These are phyloP conservation scores for Leptopilina myrica DNA, from an alignment of 2,888 invertebrate species.

Conservation along the genomic window DNA sequence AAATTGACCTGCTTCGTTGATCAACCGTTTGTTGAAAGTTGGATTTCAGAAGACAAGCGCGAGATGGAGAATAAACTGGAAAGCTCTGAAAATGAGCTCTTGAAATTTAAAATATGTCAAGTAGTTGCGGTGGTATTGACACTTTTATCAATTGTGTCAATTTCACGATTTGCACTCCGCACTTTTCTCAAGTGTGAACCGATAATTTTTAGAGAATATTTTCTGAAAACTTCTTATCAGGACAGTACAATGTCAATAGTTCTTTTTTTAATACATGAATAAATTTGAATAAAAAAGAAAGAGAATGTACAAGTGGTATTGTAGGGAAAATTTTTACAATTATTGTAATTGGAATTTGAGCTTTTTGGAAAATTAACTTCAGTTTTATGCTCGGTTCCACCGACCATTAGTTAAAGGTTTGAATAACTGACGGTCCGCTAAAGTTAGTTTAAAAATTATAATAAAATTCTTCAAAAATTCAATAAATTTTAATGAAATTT, in stretches of 20 bases:
- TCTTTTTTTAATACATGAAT: neutral
- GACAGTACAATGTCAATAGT: neutral
- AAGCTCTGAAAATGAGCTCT: conserved; percentile 11
- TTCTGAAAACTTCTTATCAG: neutral
- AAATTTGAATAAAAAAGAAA: no score
- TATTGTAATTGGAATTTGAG: no score
- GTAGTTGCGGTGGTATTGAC: conserved; percentile 13
- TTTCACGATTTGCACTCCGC: conserved; percentile 6
- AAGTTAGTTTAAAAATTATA: no score
- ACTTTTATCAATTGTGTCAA: conserved; percentile 20
- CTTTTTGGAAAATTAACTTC: no score
- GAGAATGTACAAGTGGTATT: neutral
- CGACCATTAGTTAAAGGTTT: no score
- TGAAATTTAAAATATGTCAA: conserved; percentile 20
- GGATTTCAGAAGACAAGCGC: conserved; percentile 2
- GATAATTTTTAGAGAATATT: conserved; percentile 10
- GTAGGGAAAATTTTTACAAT: no score
- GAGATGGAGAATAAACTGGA: conserved; percentile 5
- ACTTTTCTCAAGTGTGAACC: neutral
- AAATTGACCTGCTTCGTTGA: neutral
- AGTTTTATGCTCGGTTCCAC: no score
- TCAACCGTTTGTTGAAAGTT: conserved; percentile 10
- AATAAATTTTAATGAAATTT: no score
- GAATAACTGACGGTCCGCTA: no score
- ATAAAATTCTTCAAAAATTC: no score